Evolutionary conservation across 2,888 invertebrate species (phyloP).

Genomic region (Tanypteryx hageni): DNA sequence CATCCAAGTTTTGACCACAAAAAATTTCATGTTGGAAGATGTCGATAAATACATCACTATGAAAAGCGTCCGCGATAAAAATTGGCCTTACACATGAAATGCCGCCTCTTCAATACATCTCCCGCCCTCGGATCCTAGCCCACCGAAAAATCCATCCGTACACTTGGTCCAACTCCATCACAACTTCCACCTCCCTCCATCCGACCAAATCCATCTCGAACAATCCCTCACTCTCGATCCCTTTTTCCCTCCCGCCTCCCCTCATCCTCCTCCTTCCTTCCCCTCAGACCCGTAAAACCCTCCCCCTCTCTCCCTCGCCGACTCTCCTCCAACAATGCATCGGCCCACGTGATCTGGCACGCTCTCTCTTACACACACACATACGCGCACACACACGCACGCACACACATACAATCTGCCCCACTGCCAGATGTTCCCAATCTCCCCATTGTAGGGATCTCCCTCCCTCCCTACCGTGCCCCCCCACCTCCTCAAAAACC

Average conservation of each 20-base stretch:
- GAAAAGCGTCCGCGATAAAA: neutral
- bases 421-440: conserved; percentile 59
- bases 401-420: conserved; percentile 17
- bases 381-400: neutral
- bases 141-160: neutral
- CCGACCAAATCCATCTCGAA: neutral
- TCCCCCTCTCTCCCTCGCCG: too few species aligned
- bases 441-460: conserved; percentile 43
- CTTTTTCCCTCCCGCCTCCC: neutral
- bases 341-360: conserved; percentile 42
- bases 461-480: conserved; percentile 33
- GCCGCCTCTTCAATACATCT: neutral
- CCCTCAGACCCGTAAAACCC: too few species aligned
- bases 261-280: neutral
- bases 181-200: conserved; percentile 9
- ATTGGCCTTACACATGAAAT: neutral
- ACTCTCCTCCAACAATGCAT: conserved; percentile 42
- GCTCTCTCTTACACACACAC: neutral
- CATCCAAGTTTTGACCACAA: neutral
- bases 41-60: neutral
- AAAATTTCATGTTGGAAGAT: neutral
- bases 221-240: conserved; percentile 7
- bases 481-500: neutral
- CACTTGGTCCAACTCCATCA: conserved; percentile 24
- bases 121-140: neutral